Percentiles rank a stretch among this genome's conserved stretches.
Conservation (phyloP, 2,888 invertebrate genomes). For the Hypselothyrea guttata region DNA sequence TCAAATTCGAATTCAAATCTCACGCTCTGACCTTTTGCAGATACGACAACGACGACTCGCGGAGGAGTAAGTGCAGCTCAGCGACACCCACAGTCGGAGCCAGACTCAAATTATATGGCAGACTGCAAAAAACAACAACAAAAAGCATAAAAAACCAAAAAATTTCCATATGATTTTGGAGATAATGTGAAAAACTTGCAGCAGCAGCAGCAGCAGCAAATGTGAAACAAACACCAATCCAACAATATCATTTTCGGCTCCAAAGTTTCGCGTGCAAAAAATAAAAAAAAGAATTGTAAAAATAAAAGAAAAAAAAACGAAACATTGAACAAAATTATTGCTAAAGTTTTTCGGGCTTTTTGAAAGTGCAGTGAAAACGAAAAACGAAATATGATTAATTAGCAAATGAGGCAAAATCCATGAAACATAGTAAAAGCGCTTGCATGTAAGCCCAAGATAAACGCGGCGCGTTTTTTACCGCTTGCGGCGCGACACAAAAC, state of each 20-base stretch:
- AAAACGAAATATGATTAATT: slow-evolving; percentile 77
- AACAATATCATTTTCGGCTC: slow-evolving; percentile 5
- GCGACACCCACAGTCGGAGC: slow-evolving; percentile 43
- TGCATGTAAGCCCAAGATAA: slow-evolving; percentile 58
- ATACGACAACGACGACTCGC: slow-evolving; percentile 54
- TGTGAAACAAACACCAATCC: too few species aligned
- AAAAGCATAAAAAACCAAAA: slow-evolving; percentile 53
- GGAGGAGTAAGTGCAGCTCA: slow-evolving; percentile 18
- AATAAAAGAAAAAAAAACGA: slow-evolving; percentile 39
- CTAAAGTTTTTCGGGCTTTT: slow-evolving; percentile 53
- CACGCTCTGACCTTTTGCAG: slow-evolving; percentile 75
- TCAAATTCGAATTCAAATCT: slow-evolving; percentile 44
- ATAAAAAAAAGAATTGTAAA: slow-evolving; percentile 52
- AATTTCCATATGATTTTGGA: slow-evolving; percentile 74
- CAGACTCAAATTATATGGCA: slow-evolving; percentile 35
- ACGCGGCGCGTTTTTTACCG: slow-evolving; percentile 62
- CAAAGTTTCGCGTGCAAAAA: slow-evolving; percentile 61
- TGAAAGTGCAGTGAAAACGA: slow-evolving; percentile 78
- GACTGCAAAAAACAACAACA: slow-evolving; percentile 44
- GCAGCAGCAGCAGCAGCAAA: too few species aligned
- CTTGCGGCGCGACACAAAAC: slow-evolving; percentile 50
- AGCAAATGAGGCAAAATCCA: slow-evolving; percentile 54
- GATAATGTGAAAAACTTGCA: slow-evolving; percentile 69
- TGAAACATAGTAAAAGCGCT: slow-evolving; percentile 18
- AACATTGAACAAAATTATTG: slow-evolving; percentile 65